A percentile compares a stretch with the other conserved stretches of the same genome.
Conservation (phyloP, 2,888 invertebrate genomes). For the Listrodromus nycthemerus region DNA sequence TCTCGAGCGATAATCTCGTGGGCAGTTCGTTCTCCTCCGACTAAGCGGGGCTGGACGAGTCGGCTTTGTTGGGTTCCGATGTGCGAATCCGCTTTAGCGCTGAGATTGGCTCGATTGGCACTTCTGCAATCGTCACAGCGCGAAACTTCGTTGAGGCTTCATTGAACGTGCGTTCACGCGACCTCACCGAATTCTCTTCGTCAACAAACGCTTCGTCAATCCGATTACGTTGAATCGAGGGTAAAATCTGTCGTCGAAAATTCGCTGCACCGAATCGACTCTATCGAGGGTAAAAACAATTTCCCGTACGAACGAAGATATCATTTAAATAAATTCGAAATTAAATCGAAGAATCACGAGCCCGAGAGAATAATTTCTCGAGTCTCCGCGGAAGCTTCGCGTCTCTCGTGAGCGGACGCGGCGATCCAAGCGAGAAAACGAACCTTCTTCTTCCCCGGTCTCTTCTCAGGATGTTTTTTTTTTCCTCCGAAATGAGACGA, state of each 20-base stretch:
- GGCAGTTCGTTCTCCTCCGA: conserved; percentile 27
- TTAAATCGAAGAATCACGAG: conserved; percentile 39
- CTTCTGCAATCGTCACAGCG: conserved; percentile 55
- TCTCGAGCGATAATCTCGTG: conserved; percentile 52
- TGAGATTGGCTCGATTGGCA: conserved; percentile 62
- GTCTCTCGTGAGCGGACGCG: conserved; percentile 28
- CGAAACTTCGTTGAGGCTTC: conserved; percentile 64
- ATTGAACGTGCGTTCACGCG: conserved; percentile 25
- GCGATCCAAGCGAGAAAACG: conserved; percentile 49
- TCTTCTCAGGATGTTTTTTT: conserved; percentile 52
- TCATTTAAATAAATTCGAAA: conserved; percentile 14
- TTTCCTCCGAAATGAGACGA: conserved; percentile 59
- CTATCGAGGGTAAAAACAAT: conserved; percentile 27
- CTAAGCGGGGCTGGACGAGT: not conserved
- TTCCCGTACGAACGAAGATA: conserved; percentile 44
- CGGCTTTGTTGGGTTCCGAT: conserved; percentile 41
- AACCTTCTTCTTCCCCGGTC: conserved; percentile 52
- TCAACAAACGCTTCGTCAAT: not conserved
- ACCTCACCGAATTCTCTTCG: conserved; percentile 15
- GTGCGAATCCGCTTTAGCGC: conserved; percentile 50
- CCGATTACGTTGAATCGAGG: conserved; percentile 9
- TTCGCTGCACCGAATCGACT: not conserved
- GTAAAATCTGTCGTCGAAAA: not conserved
- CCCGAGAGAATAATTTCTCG: no score
- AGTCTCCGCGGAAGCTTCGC: conserved; percentile 25